phyloP scores from a whole-genome alignment of 2,797 vertebrate genomes.

The Enteromius anoplus region DNA sequence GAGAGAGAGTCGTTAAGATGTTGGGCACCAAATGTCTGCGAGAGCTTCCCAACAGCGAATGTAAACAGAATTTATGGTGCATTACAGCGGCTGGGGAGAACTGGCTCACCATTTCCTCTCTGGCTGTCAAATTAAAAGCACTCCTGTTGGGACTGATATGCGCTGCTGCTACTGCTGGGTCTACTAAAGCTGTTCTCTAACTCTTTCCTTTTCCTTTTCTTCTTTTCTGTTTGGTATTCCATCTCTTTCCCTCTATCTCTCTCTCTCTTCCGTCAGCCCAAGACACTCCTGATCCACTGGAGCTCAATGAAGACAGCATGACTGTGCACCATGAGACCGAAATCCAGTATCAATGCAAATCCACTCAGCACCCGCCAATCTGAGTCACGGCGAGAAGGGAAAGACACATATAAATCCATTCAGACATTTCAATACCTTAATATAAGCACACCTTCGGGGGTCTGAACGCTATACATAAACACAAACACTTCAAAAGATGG shows the following conservation, averaged over 20 bases:
- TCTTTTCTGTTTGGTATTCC: conserved; percentile 22
- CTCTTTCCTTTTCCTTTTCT: conserved; percentile 38
- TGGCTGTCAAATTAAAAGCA: conserved; percentile 70
- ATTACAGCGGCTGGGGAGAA: conserved; percentile 64
- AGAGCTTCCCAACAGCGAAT: conserved; percentile 65
- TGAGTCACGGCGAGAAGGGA: conserved; percentile 22
- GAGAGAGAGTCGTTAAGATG: conserved; percentile 45
- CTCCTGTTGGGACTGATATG: conserved; percentile 61
- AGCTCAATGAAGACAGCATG: conserved; percentile 63
- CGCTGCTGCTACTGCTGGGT: conserved; percentile 51
- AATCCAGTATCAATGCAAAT: conserved; percentile 71
- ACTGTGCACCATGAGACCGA: conserved; percentile 60
- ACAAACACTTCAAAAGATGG: neutral
- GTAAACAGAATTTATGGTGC: conserved; percentile 77
- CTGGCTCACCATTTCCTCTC: conserved; percentile 61
- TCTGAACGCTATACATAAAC: neutral
- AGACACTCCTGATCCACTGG: conserved; percentile 52
- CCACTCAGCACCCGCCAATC: conserved; percentile 42
- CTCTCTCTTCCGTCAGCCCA: conserved; percentile 25
- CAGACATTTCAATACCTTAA: conserved; percentile 12
- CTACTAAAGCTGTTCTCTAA: conserved; percentile 48
- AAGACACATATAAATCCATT: conserved; percentile 35
- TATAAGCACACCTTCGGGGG: conserved; percentile 18
- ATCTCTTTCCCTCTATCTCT: conserved; percentile 31
- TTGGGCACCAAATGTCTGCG: conserved; percentile 64